These are phyloP conservation scores for Sebastes matsubarae DNA, from an alignment of 2,797 vertebrate species.

Conservation along the genomic window DNA sequence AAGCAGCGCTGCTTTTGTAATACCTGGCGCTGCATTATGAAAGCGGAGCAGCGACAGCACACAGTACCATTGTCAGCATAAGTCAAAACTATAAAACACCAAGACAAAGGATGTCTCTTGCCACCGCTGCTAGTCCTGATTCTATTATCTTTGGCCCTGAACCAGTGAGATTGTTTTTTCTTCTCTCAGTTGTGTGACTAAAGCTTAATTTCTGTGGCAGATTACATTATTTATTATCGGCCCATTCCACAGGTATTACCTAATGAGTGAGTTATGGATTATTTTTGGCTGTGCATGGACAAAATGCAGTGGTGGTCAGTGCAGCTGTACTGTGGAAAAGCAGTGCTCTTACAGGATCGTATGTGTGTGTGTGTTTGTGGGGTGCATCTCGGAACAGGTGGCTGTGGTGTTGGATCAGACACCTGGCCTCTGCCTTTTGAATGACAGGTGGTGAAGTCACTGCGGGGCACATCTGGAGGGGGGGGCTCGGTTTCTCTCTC, in stretches of 20 bases:
- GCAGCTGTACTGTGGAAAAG: conserved; percentile 31
- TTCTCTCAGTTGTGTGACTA: conserved; percentile 41
- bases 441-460: conserved; percentile 73
- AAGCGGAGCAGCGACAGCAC: conserved; percentile 35
- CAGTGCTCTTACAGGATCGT: neutral
- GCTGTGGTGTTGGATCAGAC: conserved; percentile 51
- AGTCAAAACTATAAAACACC: conserved; percentile 50
- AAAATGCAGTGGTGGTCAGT: conserved; percentile 36
- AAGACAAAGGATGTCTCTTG: conserved; percentile 51
- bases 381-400: conserved; percentile 59
- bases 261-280: conserved; percentile 67
- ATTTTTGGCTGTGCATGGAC: conserved; percentile 31
- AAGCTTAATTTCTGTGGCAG: conserved; percentile 56
- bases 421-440: conserved; percentile 70
- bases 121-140: conserved; percentile 32
- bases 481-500: neutral
- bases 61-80: conserved; percentile 32
- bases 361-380: conserved; percentile 10
- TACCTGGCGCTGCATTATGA: conserved; percentile 52
- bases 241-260: conserved; percentile 63
- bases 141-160: conserved; percentile 47
- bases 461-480: conserved; percentile 63
- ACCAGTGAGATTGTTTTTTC: conserved; percentile 42
- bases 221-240: conserved; percentile 67
- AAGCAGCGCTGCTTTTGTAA: conserved; percentile 51